phyloP scores from a whole-genome alignment of 2,797 vertebrate genomes.

The Lates japonicus region DNA sequence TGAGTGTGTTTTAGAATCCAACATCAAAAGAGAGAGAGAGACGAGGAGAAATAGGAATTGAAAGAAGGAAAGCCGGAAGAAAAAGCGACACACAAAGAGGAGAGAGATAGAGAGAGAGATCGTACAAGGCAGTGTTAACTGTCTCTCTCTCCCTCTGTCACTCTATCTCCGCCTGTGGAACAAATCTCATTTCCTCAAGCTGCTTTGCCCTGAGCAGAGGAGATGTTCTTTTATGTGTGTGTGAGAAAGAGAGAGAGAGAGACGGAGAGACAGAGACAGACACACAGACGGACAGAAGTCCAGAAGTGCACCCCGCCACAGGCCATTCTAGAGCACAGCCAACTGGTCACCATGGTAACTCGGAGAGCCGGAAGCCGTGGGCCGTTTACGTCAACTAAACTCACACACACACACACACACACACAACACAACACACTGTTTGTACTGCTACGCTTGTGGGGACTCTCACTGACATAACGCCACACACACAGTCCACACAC shows the following conservation, averaged over 20 bases:
- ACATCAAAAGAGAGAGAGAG: too few relatives aligned
- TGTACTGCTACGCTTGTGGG: background rate
- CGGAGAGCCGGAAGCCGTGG: conserved; percentile 15
- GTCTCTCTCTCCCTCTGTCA: conserved; percentile 20
- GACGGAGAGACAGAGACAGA: background rate
- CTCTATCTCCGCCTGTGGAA: conserved; percentile 43
- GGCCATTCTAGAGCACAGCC: conserved; percentile 51
- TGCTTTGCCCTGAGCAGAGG: conserved; percentile 45
- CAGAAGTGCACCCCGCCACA: conserved; percentile 43
- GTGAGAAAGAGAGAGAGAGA: background rate
- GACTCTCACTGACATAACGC: background rate
- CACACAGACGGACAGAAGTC: conserved; percentile 33
- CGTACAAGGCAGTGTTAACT: background rate
- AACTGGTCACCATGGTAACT: conserved; percentile 67
- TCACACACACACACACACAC: conserved; percentile 23
- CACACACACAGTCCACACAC: background rate
- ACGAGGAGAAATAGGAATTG: too few relatives aligned
- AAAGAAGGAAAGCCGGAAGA: background rate
- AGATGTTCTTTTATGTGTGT: conserved; percentile 31
- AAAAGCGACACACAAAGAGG: background rate
- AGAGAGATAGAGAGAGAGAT: background rate
- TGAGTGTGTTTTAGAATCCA: too few relatives aligned
- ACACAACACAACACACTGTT: conserved; percentile 1
- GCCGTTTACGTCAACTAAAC: conserved; percentile 41
- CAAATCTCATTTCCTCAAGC: conserved; percentile 70